Evolutionary conservation across 2,113 vertebrate species (phyloP).

Genomic region (Brachyistius frenatus): DNA sequence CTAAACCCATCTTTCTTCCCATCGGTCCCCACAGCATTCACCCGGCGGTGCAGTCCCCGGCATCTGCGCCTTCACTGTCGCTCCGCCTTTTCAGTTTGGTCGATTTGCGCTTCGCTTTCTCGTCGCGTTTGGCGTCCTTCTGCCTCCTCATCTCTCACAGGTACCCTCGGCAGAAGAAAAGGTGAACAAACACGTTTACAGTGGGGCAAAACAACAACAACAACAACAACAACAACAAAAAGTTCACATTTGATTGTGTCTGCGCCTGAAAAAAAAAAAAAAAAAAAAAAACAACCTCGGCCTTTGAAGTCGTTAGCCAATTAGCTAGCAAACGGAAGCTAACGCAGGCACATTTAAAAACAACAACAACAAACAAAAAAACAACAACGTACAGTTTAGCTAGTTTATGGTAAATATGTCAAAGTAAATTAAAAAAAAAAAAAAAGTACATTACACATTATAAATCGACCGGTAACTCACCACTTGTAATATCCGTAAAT

Average conservation of each 20-base stretch:
- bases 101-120: constrained; percentile 71
- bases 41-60: constrained; percentile 58
- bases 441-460: not conserved
- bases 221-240: not conserved
- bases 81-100: constrained; percentile 70
- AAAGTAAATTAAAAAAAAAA: not conserved
- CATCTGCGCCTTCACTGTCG: constrained; percentile 48
- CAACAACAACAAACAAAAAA: too few relatives aligned
- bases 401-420: not conserved
- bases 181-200: not conserved
- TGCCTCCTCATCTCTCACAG: constrained; percentile 73
- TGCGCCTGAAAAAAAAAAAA: not conserved
- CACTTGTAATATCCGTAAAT: not conserved
- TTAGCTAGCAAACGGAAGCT: constrained; percentile 4
- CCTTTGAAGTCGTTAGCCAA: constrained; percentile 1
- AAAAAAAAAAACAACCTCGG: not conserved
- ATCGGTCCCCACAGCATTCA: not conserved
- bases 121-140: constrained; percentile 69
- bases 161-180: not conserved
- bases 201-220: not conserved
- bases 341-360: not conserved
- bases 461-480: not conserved
- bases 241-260: too few relatives aligned
- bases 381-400: not conserved
- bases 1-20: not conserved